Evolutionary conservation across 2,113 vertebrate species (phyloP), one percentile per base, ranked within the genome.

Genomic region (Colaptes auratus): DNA sequence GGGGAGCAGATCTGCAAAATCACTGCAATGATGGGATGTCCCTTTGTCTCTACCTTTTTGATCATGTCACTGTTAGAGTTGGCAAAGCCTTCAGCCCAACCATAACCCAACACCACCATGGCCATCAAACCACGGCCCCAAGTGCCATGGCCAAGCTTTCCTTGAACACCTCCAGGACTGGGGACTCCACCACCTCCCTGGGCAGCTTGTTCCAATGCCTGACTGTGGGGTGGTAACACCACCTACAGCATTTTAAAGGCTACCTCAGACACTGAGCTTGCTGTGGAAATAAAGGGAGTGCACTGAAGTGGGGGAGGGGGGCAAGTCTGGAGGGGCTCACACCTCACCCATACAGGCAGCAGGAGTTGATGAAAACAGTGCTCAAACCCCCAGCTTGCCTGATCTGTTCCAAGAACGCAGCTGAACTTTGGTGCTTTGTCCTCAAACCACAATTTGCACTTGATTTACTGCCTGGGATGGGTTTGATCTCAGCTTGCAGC

Each of bases 401-500:
- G 20, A 12, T 9, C 6, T 0, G 0, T 65, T 74, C 59, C 66
- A 69, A 44, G 59, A 33, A 35, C 3, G 30, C 15, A 7, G 33
- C 67, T 59, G 77, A 66, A 15, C 73, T 14, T 46, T 35, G 59
- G 50, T 65, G 52, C 70, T 90, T 81, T 76, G 39, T 93, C 90
- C 94, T 82, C 66, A 25, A 12, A 88, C 7, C 39, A 55, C 46
- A 31, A 78, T 70, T 81, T 86, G 76, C 39, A 10, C 56, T 81
- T 56, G 63, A 10, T 84, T 90, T 31, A 6, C 33, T 86, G 86
- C 61, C 88, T 24, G 1, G 90, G 86, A 6, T 42, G 60, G 50
- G 86, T 90, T 92, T 82, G 89, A 67, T 95, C 69, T 42, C 65
- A 36, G 82, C 19, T 5, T 52, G 92, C 30, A 44, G 63, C 1